These are phyloP conservation scores for Polypterus bichir DNA, from an alignment of 2,113 vertebrate species.

Conservation along the genomic window DNA sequence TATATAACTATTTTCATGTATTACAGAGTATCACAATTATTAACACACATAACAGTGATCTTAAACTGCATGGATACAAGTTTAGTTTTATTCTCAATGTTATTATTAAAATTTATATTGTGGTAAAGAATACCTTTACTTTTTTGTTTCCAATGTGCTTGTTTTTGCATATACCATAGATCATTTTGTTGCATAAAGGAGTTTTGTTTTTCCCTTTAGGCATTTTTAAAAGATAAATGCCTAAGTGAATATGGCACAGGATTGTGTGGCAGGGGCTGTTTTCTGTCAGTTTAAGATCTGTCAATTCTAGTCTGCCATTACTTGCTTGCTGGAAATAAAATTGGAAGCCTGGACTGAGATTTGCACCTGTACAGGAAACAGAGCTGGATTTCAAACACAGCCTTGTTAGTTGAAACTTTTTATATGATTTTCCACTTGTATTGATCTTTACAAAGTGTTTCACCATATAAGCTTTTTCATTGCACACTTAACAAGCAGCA, in stretches of 20 bases:
- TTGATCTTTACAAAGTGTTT: background rate
- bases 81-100: too few species aligned
- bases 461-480: background rate
- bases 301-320: slow-evolving; percentile 49
- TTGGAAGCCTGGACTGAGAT: slow-evolving; percentile 42
- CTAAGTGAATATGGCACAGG: background rate
- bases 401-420: slow-evolving; percentile 33
- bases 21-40: too few species aligned
- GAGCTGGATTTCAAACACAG: slow-evolving; percentile 42
- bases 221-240: background rate
- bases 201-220: background rate
- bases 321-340: slow-evolving; percentile 51
- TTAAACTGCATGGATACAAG: too few species aligned
- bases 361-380: slow-evolving; percentile 58
- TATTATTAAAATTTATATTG: too few species aligned
- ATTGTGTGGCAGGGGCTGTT: slow-evolving; percentile 27
- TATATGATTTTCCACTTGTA: slow-evolving; percentile 18
- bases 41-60: too few species aligned
- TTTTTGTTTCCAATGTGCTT: too few species aligned
- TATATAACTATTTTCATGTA: too few species aligned
- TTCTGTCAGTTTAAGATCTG: slow-evolving; percentile 52
- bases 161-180: too few species aligned
- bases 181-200: too few species aligned
- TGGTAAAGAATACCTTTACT: too few species aligned
- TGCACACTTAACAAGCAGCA: background rate